Evolutionary conservation across 2,888 invertebrate species (phyloP).

Genomic region (Toxonevra muliebris): DNA sequence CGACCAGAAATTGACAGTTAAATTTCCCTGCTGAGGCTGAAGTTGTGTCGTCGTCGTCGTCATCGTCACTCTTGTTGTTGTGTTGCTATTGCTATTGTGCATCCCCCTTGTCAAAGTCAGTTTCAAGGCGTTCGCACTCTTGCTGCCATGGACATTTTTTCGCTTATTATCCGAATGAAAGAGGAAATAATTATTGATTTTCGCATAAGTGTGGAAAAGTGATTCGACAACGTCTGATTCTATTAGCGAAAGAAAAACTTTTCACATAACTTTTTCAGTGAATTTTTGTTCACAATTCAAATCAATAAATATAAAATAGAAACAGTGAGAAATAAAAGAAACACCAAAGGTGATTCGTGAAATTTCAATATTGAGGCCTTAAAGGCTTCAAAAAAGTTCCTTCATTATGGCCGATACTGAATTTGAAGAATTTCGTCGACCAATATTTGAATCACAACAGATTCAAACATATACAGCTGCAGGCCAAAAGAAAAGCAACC

Average conservation of each 20-base stretch:
- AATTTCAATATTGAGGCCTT: slow-evolving; percentile 1
- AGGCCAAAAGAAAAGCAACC: slow-evolving; percentile 68
- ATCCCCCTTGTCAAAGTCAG: slow-evolving; percentile 27
- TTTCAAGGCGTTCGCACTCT: slow-evolving; percentile 35
- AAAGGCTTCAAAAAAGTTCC: background rate
- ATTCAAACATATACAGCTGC: slow-evolving; percentile 72
- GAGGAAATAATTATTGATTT: slow-evolving; percentile 59
- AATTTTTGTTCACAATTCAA: too few relatives aligned
- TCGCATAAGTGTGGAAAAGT: slow-evolving; percentile 41
- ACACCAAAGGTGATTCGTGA: background rate
- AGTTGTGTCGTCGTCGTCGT: too few relatives aligned
- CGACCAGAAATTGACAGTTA: slow-evolving; percentile 19
- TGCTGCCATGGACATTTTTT: slow-evolving; percentile 27
- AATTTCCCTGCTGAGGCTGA: slow-evolving; percentile 16
- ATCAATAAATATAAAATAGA: too few relatives aligned
- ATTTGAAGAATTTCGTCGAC: slow-evolving; percentile 89
- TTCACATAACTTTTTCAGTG: too few relatives aligned
- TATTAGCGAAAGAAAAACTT: too few relatives aligned
- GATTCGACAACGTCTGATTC: slow-evolving; percentile 16
- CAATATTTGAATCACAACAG: slow-evolving; percentile 72
- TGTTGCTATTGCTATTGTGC: too few relatives aligned
- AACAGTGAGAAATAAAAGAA: too few relatives aligned
- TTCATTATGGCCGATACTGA: slow-evolving; percentile 86
- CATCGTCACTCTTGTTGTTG: too few relatives aligned
- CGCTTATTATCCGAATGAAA: background rate